A percentile compares a stretch with the other conserved stretches of the same genome.
Conservation (phyloP, 2,888 invertebrate genomes). For the Tetragnatha montana region DNA sequence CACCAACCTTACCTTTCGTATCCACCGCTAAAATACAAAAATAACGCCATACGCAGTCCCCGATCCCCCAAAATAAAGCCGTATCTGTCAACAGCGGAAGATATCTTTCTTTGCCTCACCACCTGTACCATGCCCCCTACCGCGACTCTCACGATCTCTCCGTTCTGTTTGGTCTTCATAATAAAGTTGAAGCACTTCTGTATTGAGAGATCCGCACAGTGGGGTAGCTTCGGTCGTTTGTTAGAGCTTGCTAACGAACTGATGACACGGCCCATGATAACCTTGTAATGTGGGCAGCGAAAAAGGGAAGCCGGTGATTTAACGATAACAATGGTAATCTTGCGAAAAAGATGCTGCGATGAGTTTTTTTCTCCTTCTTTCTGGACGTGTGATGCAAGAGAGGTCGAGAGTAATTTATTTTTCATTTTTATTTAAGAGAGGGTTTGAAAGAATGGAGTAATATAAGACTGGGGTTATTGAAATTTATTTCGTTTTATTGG, state of each 20-base stretch:
- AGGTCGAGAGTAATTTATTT: no score
- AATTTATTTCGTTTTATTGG: no score
- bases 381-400: background rate
- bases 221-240: slow-evolving; percentile 20
- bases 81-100: slow-evolving; percentile 37
- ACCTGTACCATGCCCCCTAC: slow-evolving; percentile 39
- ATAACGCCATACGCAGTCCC: slow-evolving; percentile 5
- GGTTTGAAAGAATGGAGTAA: no score
- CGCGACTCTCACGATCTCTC: slow-evolving; percentile 47
- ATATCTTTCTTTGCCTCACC: slow-evolving; percentile 22
- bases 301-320: background rate
- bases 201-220: background rate
- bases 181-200: slow-evolving; percentile 4
- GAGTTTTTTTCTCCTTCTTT: background rate
- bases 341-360: background rate
- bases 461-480: no score
- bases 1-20: no score
- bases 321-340: slow-evolving; percentile 21
- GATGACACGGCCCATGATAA: slow-evolving; percentile 48
- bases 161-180: slow-evolving; percentile 24
- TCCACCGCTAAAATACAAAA: no score
- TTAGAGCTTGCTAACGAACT: slow-evolving; percentile 56
- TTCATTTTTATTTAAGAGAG: no score
- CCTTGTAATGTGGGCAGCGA: slow-evolving; percentile 39
- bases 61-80: background rate